Percentiles rank a stretch among this genome's conserved stretches.
Conservation (phyloP, 2,113 vertebrate species). For the Nannobrachium achirus region DNA sequence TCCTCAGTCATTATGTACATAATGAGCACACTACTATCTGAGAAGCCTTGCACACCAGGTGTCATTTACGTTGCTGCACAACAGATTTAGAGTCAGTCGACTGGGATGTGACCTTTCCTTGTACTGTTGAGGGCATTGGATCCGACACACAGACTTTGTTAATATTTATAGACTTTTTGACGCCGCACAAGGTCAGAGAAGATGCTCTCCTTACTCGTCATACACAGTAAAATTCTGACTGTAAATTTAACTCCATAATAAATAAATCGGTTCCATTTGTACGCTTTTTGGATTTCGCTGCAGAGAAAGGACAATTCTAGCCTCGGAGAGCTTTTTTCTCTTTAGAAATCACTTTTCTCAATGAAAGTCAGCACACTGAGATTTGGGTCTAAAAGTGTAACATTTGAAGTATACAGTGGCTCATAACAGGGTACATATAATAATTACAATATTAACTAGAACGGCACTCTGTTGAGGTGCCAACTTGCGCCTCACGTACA, state of each 20-base stretch:
- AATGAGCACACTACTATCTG: slow-evolving; percentile 52
- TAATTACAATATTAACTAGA: too few species aligned
- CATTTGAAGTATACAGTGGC: too few species aligned
- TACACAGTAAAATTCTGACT: slow-evolving; percentile 59
- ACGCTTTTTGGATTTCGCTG: too few species aligned
- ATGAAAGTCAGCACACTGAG: slow-evolving; percentile 65
- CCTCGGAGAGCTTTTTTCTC: slow-evolving; percentile 48
- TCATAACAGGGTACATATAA: too few species aligned
- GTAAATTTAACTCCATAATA: too few species aligned
- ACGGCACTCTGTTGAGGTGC: too few species aligned
- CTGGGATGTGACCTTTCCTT: slow-evolving; percentile 68
- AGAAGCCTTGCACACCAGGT: slow-evolving; percentile 49
- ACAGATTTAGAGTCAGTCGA: slow-evolving; percentile 63
- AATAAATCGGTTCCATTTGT: too few species aligned
- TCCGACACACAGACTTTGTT: slow-evolving; percentile 63
- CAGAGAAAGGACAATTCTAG: too few species aligned
- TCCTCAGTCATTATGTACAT: slow-evolving; percentile 43
- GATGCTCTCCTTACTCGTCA: slow-evolving; percentile 64
- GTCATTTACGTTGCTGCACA: slow-evolving; percentile 59
- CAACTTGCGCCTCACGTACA: too few species aligned
- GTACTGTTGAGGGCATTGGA: slow-evolving; percentile 57
- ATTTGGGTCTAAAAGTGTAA: too few species aligned
- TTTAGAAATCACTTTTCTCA: slow-evolving; percentile 65
- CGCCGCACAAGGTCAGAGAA: slow-evolving; percentile 70
- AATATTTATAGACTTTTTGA: slow-evolving; percentile 74